Evolutionary conservation across 2,888 invertebrate species (phyloP), one percentile per base, ranked within the genome.

Genomic region (Phrixothrix hirtus): DNA sequence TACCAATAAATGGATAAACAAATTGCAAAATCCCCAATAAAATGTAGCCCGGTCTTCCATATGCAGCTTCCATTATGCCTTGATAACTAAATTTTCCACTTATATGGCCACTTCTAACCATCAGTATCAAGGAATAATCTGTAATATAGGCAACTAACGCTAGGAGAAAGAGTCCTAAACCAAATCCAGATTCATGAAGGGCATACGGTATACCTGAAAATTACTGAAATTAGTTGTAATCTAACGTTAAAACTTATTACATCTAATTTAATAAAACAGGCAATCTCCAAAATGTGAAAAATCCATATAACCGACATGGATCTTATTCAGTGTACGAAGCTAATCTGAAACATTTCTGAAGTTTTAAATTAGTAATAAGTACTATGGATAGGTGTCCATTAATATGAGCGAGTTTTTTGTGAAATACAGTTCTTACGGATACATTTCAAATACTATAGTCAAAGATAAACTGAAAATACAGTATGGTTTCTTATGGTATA

Each of bases 1-100:
- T 78, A 89, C 91, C 90, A 66, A 91, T 84, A 69, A 91, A 87
- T 1, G 92, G 92, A 76, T 92, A 92, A 66, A 88, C 80, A 68
- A 91, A 90, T 73, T 92, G 92, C 53, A 91, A 77, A 26, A 83
- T 73, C 1, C 89, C 87, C 11, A 91, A 78, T 26, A 90, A 75
- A 66, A 87, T 83, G 75, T 88, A 92, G 10, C 92, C 91, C 34
- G 85, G 80, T 68, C 82, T 81, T 31, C 92, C 92, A 69, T 89
- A 91, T 15, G 90, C 88, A 6, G 88, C 86, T 64, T 89, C 82
- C 85, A 91, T 89, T 58, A 92, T 82, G 9, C 87, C 77, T 67
- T 85, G 87, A 66, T 92, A 92, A 48, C 88, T 87, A 75, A 86
- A 88, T 62, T 86, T 83, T 15, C 89, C 89, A 58, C 87, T 85